These are phyloP conservation scores for Hydropotes inermis DNA, from an alignment of 2,113 vertebrate species.

Conservation along the genomic window DNA sequence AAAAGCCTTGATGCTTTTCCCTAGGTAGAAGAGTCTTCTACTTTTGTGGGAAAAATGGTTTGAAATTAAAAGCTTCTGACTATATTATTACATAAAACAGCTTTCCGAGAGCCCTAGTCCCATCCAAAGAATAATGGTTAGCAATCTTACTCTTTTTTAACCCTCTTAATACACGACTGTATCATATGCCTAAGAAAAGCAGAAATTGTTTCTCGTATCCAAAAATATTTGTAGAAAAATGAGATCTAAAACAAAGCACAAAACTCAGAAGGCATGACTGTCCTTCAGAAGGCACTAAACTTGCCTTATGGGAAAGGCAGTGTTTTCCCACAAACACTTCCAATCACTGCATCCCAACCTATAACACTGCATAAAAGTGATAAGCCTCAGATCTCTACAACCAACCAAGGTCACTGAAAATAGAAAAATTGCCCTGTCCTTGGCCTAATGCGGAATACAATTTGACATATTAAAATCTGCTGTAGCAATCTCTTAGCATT, in stretches of 20 bases:
- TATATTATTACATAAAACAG: constrained; percentile 35
- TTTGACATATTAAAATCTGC: constrained; percentile 31
- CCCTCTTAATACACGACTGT: not conserved
- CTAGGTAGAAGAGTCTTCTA: not conserved
- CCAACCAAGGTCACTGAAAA: constrained; percentile 24
- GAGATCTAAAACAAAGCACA: constrained; percentile 40
- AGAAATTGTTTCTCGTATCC: constrained; percentile 7
- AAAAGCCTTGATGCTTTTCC: not conserved
- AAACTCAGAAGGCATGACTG: not conserved
- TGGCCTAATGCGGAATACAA: constrained; percentile 10
- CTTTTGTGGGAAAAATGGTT: not conserved
- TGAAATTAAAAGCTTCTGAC: constrained; percentile 25
- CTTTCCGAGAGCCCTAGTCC: not conserved
- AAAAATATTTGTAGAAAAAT: constrained; percentile 14
- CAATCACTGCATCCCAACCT: not conserved
- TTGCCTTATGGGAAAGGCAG: not conserved
- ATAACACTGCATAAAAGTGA: not conserved
- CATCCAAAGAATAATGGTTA: constrained; percentile 37
- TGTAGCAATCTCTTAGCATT: constrained; percentile 8
- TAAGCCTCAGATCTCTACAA: constrained; percentile 11
- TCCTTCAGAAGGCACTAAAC: constrained; percentile 14
- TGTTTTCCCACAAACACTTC: constrained; percentile 37
- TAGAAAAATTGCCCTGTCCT: not conserved
- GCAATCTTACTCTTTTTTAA: constrained; percentile 30
- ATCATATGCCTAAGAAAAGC: constrained; percentile 23